Base-by-base conservation (phyloP, 2,113 vertebrate genomes). In the Hemiprocne comata region DNA sequence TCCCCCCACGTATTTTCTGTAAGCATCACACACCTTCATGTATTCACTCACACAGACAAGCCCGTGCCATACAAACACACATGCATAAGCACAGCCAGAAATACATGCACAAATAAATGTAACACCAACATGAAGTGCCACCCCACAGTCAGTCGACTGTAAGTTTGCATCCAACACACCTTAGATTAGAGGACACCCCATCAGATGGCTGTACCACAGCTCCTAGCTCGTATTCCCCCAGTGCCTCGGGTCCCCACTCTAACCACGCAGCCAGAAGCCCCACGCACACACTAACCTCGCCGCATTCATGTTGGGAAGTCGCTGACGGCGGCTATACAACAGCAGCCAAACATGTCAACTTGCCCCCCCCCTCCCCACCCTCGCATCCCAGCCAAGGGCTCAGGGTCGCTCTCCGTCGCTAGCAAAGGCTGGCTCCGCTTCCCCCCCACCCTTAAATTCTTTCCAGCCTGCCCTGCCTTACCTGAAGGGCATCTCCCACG, bases 401-500 rank as follows among this genome's bases (percentile, higher is more conserved):
- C 54, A 17, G 29, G 82, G 74, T 46, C 26, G 55, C 90, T 66
- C 61, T 7, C 75, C 36, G 36, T 16, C 64, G 21, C 67, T 21
- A 33, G 70, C 73, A 38, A 65, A 70, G 38, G 60, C 95, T 82
- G 89, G n/a, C 70, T 54, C n/a, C 61, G 54, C 80, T 23, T 40
- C 14, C 33, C 48, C 62, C 33, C 16, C 93, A 66, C 62, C 65
- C 97, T 94, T 54, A 28, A 85, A 70, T 42, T 42, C 12, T 42
- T 42, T 13, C 26, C 38, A 48, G 74, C 85, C 92, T 72, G 71
- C 67, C 11, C 87, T 62, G 70, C 97, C 98, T 98, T 96, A 98
- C 98, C 98, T 98, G 98, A 98, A 98, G 98, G 98, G 98, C 98
- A 98, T 98, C 98, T 98, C 98, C 98, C 98, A 96, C 97, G 96